Evolutionary conservation across 2,888 invertebrate genomes (phyloP).

Genomic region (Thymelicus sylvestris): DNA sequence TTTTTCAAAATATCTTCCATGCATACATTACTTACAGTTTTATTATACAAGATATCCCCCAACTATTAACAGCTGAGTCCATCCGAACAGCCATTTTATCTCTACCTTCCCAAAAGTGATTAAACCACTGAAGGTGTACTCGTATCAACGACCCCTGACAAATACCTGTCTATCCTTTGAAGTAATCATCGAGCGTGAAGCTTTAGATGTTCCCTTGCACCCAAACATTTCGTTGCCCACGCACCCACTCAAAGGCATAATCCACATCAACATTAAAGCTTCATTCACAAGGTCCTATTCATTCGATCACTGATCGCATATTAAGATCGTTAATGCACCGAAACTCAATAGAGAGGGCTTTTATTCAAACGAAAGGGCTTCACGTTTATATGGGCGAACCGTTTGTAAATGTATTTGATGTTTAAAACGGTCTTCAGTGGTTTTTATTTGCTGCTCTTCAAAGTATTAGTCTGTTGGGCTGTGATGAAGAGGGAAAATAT

Average conservation of each 20-base stretch:
- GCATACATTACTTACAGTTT: too few relatives aligned
- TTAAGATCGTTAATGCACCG: conserved; percentile 77
- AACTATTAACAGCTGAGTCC: too few relatives aligned
- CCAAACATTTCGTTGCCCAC: conserved; percentile 9
- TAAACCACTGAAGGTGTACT: too few relatives aligned
- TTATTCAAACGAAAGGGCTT: conserved; percentile 52
- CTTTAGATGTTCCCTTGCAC: conserved; percentile 13
- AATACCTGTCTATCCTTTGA: conserved; percentile 21
- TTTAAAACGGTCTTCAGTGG: not conserved
- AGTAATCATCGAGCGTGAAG: conserved; percentile 22
- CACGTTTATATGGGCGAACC: not conserved
- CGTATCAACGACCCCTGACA: conserved; percentile 11
- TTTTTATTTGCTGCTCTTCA: not conserved
- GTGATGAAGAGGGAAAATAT: too few relatives aligned
- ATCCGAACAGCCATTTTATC: too few relatives aligned
- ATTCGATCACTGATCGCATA: conserved; percentile 70
- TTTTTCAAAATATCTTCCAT: too few relatives aligned
- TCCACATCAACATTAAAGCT: conserved; percentile 25
- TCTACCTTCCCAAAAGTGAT: too few relatives aligned
- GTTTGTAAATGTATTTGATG: conserved; percentile 10
- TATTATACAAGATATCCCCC: too few relatives aligned
- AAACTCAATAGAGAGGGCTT: conserved; percentile 62
- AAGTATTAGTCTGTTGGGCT: not conserved
- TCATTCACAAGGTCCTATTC: conserved; percentile 44
- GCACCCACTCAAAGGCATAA: conserved; percentile 21